phyloP scores from a whole-genome alignment of 1,140 invertebrate genomes.

The Tyrophagus putrescentiae region DNA sequence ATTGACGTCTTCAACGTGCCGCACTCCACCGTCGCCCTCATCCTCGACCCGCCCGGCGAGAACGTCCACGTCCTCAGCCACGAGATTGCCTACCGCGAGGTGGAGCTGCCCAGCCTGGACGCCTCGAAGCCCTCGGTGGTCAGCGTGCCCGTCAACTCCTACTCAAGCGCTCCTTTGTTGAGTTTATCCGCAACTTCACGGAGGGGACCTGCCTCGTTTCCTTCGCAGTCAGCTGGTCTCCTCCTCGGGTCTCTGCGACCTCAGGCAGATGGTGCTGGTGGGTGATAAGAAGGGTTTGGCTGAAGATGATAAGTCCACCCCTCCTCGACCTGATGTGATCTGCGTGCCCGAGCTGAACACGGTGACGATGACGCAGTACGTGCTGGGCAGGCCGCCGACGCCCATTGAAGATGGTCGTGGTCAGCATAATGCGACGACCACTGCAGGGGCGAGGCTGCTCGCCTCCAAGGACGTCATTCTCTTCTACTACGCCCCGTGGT shows the following conservation, averaged over 20 bases:
- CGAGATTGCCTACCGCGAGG: constrained; percentile 3
- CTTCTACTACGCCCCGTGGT: constrained; percentile 51
- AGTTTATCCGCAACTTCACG: constrained; percentile 51
- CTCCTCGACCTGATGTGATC: too few relatives aligned
- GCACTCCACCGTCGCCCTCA: constrained; percentile 51
- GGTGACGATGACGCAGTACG: constrained; percentile 30
- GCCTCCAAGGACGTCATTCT: constrained; percentile 51
- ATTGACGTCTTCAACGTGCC: constrained; percentile 32
- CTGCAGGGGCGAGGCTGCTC: too few relatives aligned
- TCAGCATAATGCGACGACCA: too few relatives aligned
- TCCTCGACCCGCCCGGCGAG: constrained; percentile 44
- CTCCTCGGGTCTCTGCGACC: constrained; percentile 16
- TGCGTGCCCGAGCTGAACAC: constrained; percentile 42
- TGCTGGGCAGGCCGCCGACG: constrained; percentile 27
- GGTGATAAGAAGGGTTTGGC: constrained; percentile 11
- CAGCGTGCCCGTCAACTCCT: constrained; percentile 9
- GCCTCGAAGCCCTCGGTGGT: background rate
- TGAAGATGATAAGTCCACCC: too few relatives aligned
- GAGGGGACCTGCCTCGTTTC: constrained; percentile 41
- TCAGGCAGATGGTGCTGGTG: constrained; percentile 1
- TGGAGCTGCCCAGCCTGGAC: constrained; percentile 1
- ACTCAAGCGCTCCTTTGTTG: constrained; percentile 22
- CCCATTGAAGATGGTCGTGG: too few relatives aligned
- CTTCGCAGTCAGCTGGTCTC: constrained; percentile 31
- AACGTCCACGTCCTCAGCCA: constrained; percentile 19